Evolutionary conservation across 1,140 invertebrate species (phyloP).

Genomic region (Dreissena polymorpha): DNA sequence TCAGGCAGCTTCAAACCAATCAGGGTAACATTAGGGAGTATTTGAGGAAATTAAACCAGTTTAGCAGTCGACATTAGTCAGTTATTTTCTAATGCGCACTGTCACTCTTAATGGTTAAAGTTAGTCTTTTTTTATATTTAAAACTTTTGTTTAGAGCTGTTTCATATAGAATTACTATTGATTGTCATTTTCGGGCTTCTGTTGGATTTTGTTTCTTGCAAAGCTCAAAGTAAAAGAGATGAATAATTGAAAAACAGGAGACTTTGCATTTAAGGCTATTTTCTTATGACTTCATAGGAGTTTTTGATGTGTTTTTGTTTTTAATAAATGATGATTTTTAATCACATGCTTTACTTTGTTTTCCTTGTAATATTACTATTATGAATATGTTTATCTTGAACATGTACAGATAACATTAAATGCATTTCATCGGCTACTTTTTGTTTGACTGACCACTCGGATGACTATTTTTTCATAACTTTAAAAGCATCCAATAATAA

Average conservation of each 20-base stretch:
- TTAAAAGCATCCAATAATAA: neutral
- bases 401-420: no score
- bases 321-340: no score
- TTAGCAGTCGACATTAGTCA: neutral
- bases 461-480: neutral
- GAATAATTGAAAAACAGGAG: no score
- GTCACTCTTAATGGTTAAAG: neutral
- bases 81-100: neutral
- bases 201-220: neutral
- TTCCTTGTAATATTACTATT: no score
- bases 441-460: no score
- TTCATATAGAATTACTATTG: neutral
- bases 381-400: no score
- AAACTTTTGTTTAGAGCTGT: neutral
- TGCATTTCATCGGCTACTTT: no score
- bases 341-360: no score
- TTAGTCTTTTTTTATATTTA: neutral
- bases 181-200: no score
- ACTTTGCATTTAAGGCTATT: no score
- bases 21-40: slow-evolving; percentile 28
- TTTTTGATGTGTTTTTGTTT: no score
- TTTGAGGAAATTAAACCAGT: neutral
- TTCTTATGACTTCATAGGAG: no score
- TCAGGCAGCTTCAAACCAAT: slow-evolving; percentile 46
- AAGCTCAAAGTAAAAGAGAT: neutral